phyloP scores from a whole-genome alignment of 1,140 invertebrate species.

The Drosophila mayri region DNA sequence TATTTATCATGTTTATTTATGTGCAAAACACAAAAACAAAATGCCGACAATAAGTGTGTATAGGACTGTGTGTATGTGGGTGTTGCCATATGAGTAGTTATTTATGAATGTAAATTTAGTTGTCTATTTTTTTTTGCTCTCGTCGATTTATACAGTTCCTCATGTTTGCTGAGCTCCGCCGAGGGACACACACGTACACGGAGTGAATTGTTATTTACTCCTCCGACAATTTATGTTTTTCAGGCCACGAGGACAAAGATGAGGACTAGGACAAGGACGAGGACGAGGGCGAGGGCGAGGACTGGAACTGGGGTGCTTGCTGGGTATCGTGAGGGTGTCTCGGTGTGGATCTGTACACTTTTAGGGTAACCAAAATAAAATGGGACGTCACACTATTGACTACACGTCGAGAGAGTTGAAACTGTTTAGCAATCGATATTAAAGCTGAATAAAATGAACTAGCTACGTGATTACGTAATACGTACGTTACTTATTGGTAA shows the following conservation, averaged over 20 bases:
- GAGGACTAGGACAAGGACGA: constrained; percentile 26
- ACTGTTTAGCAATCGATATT: constrained; percentile 67
- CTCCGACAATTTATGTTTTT: constrained; percentile 43
- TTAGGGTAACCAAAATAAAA: constrained; percentile 40
- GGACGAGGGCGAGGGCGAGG: constrained; percentile 25
- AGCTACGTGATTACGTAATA: constrained; percentile 64
- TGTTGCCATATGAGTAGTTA: constrained; percentile 51
- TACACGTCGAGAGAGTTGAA: constrained; percentile 74
- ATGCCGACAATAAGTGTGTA: constrained; percentile 67
- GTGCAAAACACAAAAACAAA: constrained; percentile 74
- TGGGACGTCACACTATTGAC: constrained; percentile 75
- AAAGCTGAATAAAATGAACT: constrained; percentile 73
- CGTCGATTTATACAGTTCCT: constrained; percentile 33
- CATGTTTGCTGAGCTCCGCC: constrained; percentile 22
- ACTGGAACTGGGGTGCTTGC: neutral
- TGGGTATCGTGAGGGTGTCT: constrained; percentile 27
- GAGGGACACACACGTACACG: constrained; percentile 48
- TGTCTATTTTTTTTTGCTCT: constrained; percentile 26
- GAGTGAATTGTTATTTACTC: constrained; percentile 42
- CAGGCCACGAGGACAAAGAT: constrained; percentile 30
- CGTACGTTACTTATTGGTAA: constrained; percentile 59
- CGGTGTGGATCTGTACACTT: constrained; percentile 46
- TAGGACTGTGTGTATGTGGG: constrained; percentile 18
- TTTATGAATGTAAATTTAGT: constrained; percentile 69
- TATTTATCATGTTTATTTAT: constrained; percentile 68